phyloP scores from a whole-genome alignment of 2,797 vertebrate species.

The Anas acuta region DNA sequence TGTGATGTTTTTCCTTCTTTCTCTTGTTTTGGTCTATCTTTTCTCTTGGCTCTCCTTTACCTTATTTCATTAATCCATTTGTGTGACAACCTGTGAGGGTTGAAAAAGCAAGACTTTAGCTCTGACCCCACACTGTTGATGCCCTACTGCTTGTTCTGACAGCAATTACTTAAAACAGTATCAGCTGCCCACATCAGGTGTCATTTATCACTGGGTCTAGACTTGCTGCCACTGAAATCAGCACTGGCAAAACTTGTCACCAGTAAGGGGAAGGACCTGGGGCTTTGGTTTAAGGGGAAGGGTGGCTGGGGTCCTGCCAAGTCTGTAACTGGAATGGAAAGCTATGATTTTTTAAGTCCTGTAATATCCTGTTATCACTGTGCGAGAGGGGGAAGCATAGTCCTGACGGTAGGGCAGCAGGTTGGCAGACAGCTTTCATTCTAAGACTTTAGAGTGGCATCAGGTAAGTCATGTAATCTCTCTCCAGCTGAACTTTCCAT shows the following conservation, averaged over 20 bases:
- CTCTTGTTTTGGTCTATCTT: background rate
- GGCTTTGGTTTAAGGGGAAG: background rate
- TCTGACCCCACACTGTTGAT: background rate
- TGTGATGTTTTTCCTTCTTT: background rate
- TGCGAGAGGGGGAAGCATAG: background rate
- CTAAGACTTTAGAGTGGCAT: background rate
- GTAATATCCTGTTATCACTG: background rate
- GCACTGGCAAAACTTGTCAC: background rate
- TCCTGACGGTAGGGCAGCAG: background rate
- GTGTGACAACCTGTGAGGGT: background rate
- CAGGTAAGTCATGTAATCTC: background rate
- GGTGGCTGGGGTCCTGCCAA: background rate
- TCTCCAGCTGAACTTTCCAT: background rate
- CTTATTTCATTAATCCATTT: background rate
- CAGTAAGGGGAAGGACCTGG: background rate
- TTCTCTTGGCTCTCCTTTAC: background rate
- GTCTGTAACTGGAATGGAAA: rapidly evolving
- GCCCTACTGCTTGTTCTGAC: background rate
- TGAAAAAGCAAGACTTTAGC: background rate
- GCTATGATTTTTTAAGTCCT: background rate
- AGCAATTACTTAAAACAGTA: background rate
- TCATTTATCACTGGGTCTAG: background rate
- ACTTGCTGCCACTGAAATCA: background rate
- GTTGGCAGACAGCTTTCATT: background rate
- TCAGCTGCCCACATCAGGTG: background rate